Evolutionary conservation across 92 coral and sea anemone genomes (phyloP).

Genomic region (Zoanthus solanderi): DNA sequence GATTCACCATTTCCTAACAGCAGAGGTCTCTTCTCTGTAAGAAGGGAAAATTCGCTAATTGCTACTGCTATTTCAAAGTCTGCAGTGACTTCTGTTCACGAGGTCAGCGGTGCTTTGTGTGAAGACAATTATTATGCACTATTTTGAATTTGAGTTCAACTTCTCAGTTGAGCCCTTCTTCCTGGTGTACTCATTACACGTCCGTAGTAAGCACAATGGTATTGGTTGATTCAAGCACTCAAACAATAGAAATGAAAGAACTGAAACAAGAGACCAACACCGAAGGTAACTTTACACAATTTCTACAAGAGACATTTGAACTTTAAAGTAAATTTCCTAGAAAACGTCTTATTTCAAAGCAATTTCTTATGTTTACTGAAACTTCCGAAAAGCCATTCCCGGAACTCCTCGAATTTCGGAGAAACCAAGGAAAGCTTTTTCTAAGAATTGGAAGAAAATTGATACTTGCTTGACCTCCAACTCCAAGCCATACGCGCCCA

Average conservation of each 20-base stretch:
- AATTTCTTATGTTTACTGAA: neutral
- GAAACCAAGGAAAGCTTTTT: neutral
- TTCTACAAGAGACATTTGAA: neutral
- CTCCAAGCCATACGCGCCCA: neutral
- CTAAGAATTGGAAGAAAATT: constrained; percentile 27
- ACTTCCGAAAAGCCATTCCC: constrained; percentile 15
- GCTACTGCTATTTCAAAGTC: neutral
- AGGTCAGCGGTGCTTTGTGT: constrained; percentile 16
- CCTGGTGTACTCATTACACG: neutral
- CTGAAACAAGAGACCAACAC: constrained; percentile 17
- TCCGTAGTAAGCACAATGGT: constrained; percentile 9
- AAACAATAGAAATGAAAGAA: constrained; percentile 8
- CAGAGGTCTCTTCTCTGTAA: too few species aligned
- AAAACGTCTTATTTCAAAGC: constrained; percentile 8
- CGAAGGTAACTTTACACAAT: constrained; percentile 21
- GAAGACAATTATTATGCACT: neutral
- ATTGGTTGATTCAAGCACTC: neutral
- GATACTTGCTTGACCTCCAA: constrained; percentile 8
- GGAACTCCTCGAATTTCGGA: constrained; percentile 25
- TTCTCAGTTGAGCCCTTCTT: constrained; percentile 20
- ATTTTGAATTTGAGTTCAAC: neutral
- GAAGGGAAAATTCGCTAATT: too few species aligned
- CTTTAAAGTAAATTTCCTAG: neutral
- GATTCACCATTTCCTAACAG: too few species aligned
- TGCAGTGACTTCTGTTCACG: constrained; percentile 14